A percentile compares a stretch with the other conserved stretches of the same genome.
Evolutionary conservation across 2,888 invertebrate species (phyloP).

Genomic region (Himalopsyche anomala): DNA sequence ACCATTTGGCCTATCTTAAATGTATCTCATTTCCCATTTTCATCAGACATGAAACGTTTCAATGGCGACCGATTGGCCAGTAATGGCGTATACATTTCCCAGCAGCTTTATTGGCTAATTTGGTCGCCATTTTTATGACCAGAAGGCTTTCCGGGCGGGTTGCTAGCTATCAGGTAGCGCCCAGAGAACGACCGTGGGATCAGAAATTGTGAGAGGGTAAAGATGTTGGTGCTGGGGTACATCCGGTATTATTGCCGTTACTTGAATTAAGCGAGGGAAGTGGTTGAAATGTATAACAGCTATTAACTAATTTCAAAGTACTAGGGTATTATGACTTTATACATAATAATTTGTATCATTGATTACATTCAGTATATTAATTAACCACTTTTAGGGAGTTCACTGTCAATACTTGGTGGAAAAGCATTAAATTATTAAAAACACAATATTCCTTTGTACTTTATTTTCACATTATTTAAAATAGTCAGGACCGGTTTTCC

Average conservation of each 20-base stretch:
- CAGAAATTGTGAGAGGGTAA: constrained; percentile 34
- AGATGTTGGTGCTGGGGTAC: constrained; percentile 23
- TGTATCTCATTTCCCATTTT: constrained; percentile 11
- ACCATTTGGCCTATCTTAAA: background rate
- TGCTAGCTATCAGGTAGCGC: constrained; percentile 16
- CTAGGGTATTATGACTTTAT: background rate
- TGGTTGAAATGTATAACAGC: background rate
- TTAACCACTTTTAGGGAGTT: no score
- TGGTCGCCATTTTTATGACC: constrained; percentile 58
- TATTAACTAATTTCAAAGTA: background rate
- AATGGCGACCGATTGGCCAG: background rate
- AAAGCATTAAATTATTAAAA: no score
- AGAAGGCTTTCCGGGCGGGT: constrained; percentile 54
- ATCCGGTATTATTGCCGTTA: background rate
- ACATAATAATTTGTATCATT: background rate
- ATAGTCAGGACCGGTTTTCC: no score
- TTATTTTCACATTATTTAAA: no score
- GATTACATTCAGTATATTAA: background rate
- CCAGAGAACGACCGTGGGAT: constrained; percentile 10
- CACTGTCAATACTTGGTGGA: no score
- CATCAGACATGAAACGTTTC: background rate
- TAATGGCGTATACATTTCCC: constrained; percentile 45
- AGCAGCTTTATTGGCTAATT: constrained; percentile 60
- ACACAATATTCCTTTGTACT: no score
- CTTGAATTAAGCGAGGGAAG: constrained; percentile 11